phyloP scores from a whole-genome alignment of 35 echinoderm and acorn worm species.

The Lytechinus pictus region DNA sequence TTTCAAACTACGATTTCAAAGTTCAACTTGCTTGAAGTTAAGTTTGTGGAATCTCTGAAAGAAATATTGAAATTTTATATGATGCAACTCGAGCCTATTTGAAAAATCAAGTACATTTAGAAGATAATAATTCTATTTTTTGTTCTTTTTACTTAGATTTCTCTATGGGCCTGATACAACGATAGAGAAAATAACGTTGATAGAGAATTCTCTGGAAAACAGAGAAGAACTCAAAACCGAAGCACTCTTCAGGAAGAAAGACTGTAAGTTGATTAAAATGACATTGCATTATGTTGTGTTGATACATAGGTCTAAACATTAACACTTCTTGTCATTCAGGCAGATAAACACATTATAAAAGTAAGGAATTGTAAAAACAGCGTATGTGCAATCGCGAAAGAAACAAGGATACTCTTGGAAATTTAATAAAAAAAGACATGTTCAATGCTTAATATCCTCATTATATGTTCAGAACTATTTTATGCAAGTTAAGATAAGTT shows the following conservation, averaged over 20 bases:
- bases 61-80: background rate
- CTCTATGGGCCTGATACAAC: slow-evolving; percentile 91
- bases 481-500: too few relatives aligned
- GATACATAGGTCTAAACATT: too few relatives aligned
- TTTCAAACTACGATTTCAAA: background rate
- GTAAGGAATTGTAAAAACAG: too few relatives aligned
- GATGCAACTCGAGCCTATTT: background rate
- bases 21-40: background rate
- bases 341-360: too few relatives aligned
- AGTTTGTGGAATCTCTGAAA: background rate
- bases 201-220: slow-evolving; percentile 84
- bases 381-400: too few relatives aligned
- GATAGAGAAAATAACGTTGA: slow-evolving; percentile 75
- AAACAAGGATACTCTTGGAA: too few relatives aligned
- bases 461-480: too few relatives aligned
- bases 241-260: slow-evolving; percentile 93
- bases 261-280: slow-evolving; percentile 66
- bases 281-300: background rate
- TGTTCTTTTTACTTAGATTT: slow-evolving; percentile 59
- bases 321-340: too few relatives aligned
- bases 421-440: too few relatives aligned
- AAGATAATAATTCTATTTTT: background rate
- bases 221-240: slow-evolving; percentile 95
- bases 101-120: background rate
- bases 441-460: too few relatives aligned